phyloP scores from a whole-genome alignment of 2,797 vertebrate genomes.

The Acestrorhynchus altus region DNA sequence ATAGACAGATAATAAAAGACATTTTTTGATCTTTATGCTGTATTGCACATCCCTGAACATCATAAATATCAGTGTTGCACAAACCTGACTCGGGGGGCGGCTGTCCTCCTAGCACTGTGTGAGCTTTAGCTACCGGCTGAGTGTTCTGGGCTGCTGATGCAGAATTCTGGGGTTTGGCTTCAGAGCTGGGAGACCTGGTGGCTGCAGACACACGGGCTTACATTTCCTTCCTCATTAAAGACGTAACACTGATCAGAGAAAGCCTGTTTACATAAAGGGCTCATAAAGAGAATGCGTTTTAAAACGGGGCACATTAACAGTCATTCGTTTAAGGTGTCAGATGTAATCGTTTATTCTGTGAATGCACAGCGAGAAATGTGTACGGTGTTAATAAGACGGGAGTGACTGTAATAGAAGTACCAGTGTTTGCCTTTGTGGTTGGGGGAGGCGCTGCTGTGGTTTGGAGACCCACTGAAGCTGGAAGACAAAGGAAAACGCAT shows the following conservation, averaged over 20 bases:
- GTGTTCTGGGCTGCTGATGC: constrained; percentile 35
- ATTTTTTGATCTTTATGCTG: no score
- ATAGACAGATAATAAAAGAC: no score
- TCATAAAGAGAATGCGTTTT: no score
- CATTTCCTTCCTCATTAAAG: background rate
- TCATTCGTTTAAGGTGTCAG: no score
- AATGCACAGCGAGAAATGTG: background rate
- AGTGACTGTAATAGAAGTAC: constrained; percentile 54
- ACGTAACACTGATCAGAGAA: no score
- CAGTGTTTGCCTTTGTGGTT: constrained; percentile 68
- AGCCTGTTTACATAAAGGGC: no score
- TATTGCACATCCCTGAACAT: no score
- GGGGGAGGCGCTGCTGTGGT: constrained; percentile 64
- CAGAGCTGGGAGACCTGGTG: constrained; percentile 22
- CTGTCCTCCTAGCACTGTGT: constrained; percentile 75
- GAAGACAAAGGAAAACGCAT: constrained; percentile 26
- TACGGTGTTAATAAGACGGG: background rate
- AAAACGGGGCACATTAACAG: no score
- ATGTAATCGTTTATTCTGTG: background rate
- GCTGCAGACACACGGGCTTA: constrained; percentile 35
- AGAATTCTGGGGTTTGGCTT: constrained; percentile 70
- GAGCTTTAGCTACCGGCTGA: constrained; percentile 75
- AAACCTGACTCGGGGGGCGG: constrained; percentile 90
- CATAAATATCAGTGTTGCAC: constrained; percentile 15
- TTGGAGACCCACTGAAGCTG: constrained; percentile 71